Evolutionary conservation across 2,888 invertebrate genomes (phyloP), one percentile per base, ranked within the genome.

Genomic region (Drosophila atroscutellata): DNA sequence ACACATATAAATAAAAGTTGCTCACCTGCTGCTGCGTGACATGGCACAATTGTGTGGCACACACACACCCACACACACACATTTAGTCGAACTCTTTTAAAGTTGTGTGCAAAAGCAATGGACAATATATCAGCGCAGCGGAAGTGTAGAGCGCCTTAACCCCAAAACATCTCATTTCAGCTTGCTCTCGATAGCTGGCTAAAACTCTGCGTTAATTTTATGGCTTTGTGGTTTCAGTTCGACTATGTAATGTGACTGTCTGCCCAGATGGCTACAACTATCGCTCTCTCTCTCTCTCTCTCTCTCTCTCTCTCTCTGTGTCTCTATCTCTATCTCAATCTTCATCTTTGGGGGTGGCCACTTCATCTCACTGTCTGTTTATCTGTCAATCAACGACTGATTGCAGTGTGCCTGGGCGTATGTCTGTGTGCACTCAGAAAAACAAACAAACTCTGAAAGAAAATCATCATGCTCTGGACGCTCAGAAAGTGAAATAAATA

Each of bases 371-470:
- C 26, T 20, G 45, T 52, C 58, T 28, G 24, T 30, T 57, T 72
- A 57, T 60, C 57, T 50, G 69, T 80, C 75, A 81, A 77, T 81
- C 78, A 77, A 60, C 45, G 13, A 39, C 70, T 79, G 75, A 77
- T 79, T 77, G 72, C 63, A 62, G 50, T 59, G 37, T 62, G 50
- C 39, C 49, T 50, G 66, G 39, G 64, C 50, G 51, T 54, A 24
- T 62, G 50, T 34, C 4, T 28, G 34, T 18, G 34, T 52, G 24
- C 37, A 37, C 55, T n/a, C 3, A 1, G 15, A 26, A 8, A 26
- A 36, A n/a, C 3, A 37, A n/a, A 8, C 15, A 37, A n/a, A n/a
- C 20, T 26, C 4, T 24, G 15, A 24, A 8, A 8, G 2, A 15
- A 15, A 7, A 45, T 45, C 20, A 8, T 8, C 20, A 8, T 45